phyloP scores from a whole-genome alignment of 2,113 vertebrate genomes.

The Tachysurus fulvidraco region DNA sequence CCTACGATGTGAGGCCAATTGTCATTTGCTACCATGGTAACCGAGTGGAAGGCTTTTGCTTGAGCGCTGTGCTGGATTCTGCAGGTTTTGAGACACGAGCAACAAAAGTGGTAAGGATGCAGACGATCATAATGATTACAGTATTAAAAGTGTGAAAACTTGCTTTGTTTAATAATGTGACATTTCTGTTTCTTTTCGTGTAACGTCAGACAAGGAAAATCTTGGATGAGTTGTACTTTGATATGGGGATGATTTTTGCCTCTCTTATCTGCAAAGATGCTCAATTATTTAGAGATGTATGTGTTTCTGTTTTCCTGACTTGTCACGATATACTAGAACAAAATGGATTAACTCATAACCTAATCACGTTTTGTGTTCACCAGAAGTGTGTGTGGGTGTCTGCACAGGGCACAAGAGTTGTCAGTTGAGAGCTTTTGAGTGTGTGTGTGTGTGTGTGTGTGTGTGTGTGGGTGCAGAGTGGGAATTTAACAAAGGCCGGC shows the following conservation, averaged over 20 bases:
- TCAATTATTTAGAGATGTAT: slow-evolving; percentile 1
- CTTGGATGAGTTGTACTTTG: neutral
- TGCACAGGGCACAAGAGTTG: slow-evolving; percentile 46
- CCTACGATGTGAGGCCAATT: slow-evolving; percentile 57
- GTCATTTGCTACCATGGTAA: slow-evolving; percentile 60
- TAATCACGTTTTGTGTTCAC: slow-evolving; percentile 37
- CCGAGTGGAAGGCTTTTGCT: slow-evolving; percentile 52
- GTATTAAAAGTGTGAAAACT: neutral
- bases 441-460: slow-evolving; percentile 7
- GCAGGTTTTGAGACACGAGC: slow-evolving; percentile 39
- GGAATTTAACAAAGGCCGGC: slow-evolving; percentile 44
- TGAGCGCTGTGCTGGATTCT: slow-evolving; percentile 50
- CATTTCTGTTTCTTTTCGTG: neutral
- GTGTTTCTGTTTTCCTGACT: neutral
- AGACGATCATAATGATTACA: neutral
- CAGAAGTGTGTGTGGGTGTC: slow-evolving; percentile 44
- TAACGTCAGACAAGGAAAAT: neutral
- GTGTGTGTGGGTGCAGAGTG: slow-evolving; percentile 38
- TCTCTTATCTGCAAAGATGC: neutral
- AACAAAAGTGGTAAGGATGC: slow-evolving; percentile 34
- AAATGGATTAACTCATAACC: slow-evolving; percentile 12
- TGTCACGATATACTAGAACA: slow-evolving; percentile 5
- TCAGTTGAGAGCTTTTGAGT: slow-evolving; percentile 40
- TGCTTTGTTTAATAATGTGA: neutral
- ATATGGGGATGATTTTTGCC: neutral